Percentiles rank a stretch among this genome's conserved stretches.
Evolutionary conservation across 2,888 invertebrate genomes (phyloP).

Genomic region (Napeogenes inachia): DNA sequence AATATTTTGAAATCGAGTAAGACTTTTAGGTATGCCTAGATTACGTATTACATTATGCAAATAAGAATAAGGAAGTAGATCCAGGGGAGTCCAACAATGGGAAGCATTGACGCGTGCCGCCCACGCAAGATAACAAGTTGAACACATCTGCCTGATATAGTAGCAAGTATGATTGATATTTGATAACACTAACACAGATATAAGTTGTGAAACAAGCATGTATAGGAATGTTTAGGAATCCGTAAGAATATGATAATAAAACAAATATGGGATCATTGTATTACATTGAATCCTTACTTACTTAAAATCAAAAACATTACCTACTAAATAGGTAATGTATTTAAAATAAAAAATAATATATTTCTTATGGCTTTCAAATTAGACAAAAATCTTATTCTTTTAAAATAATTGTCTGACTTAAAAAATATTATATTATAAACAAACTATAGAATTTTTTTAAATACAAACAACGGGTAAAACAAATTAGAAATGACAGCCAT

Average conservation of each 20-base stretch:
- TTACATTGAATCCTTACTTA: too few relatives aligned
- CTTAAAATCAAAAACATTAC: too few relatives aligned
- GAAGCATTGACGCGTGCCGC: slow-evolving; percentile 58
- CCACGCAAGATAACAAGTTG: slow-evolving; percentile 75
- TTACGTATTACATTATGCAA: slow-evolving; percentile 37
- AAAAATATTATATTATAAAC: too few relatives aligned
- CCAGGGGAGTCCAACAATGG: slow-evolving; percentile 67
- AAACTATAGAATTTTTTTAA: too few relatives aligned
- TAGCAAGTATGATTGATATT: slow-evolving; percentile 40
- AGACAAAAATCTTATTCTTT: too few relatives aligned
- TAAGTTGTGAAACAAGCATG: slow-evolving; percentile 12
- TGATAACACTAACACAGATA: slow-evolving; percentile 29
- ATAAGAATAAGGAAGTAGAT: slow-evolving; percentile 66
- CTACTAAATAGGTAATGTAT: too few relatives aligned
- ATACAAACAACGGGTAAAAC: too few relatives aligned
- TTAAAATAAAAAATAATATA: too few relatives aligned
- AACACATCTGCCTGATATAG: slow-evolving; percentile 70
- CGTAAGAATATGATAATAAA: neutral
- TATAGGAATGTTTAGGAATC: slow-evolving; percentile 1
- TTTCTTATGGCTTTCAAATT: too few relatives aligned
- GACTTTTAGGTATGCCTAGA: neutral
- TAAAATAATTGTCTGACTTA: too few relatives aligned
- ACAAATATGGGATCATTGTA: too few relatives aligned
- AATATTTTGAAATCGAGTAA: neutral
- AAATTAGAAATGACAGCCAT: too few relatives aligned